phyloP scores from a whole-genome alignment of 1,140 invertebrate genomes.

The Saccostrea cuccullata region DNA sequence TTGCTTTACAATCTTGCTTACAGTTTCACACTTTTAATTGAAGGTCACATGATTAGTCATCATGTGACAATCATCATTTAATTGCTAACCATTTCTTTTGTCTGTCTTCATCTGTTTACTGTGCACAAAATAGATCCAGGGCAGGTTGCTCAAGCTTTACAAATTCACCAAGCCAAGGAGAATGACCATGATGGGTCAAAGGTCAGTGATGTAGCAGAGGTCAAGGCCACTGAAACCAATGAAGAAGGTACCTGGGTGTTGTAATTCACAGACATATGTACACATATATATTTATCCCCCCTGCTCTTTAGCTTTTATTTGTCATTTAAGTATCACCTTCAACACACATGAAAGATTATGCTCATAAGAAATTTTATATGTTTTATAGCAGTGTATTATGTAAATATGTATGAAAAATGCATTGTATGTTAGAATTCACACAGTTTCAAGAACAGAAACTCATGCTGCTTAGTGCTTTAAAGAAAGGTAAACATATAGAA shows the following conservation, averaged over 20 bases:
- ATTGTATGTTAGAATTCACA: not conserved
- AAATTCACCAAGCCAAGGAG: conserved; percentile 36
- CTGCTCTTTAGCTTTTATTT: not conserved
- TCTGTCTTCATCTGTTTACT: conserved; percentile 32
- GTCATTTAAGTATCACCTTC: not conserved
- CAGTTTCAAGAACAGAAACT: too few species aligned
- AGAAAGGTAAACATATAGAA: too few species aligned
- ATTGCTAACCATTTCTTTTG: conserved; percentile 8
- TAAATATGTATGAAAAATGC: not conserved
- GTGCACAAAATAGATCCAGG: conserved; percentile 23
- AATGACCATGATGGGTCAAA: conserved; percentile 11
- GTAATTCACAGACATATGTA: not conserved
- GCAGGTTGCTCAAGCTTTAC: conserved; percentile 31
- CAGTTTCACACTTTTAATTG: conserved; percentile 2
- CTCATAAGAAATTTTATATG: not conserved
- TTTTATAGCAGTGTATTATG: not conserved
- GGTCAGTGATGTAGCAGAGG: conserved; percentile 14
- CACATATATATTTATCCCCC: not conserved
- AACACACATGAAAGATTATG: not conserved
- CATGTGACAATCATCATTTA: not conserved
- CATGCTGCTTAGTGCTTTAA: too few species aligned
- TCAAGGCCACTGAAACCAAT: conserved; percentile 10
- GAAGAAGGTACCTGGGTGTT: conserved; percentile 28
- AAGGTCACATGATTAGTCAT: not conserved
- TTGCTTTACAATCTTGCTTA: conserved; percentile 19